These are phyloP conservation scores for Nasonia giraulti DNA, from an alignment of 1,140 invertebrate genomes.

Conservation along the genomic window DNA sequence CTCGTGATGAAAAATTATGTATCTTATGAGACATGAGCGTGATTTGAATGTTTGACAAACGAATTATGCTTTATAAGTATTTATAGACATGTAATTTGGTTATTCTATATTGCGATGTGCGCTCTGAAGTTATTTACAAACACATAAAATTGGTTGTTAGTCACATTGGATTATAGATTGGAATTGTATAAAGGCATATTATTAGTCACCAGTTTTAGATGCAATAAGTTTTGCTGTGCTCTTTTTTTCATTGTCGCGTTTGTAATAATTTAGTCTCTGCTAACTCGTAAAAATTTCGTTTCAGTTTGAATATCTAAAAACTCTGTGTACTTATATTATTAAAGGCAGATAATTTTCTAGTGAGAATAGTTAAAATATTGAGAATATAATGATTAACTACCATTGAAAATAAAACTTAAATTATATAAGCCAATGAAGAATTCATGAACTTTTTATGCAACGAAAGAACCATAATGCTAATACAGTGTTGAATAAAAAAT, in stretches of 20 bases:
- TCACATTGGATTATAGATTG: constrained; percentile 1
- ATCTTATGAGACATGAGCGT: constrained; percentile 6
- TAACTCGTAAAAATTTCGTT: neutral
- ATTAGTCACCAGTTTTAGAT: neutral
- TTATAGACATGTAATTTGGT: neutral
- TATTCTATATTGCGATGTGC: neutral
- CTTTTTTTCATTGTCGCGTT: neutral
- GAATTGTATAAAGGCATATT: neutral
- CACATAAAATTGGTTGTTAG: constrained; percentile 6
- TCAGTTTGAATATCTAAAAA: no score
- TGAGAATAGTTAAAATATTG: no score
- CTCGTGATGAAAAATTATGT: constrained; percentile 22
- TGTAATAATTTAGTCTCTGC: no score
- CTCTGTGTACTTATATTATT: no score
- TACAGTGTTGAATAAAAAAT: no score
- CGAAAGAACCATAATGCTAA: no score
- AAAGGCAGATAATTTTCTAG: no score
- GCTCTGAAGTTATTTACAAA: constrained; percentile 22
- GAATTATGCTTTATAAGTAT: neutral
- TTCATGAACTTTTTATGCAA: no score
- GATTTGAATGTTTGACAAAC: neutral
- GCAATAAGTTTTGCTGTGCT: constrained; percentile 25
- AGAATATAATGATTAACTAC: no score
- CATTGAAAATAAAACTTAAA: no score
- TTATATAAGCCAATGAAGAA: no score